Base-by-base conservation (phyloP, 2,113 vertebrate genomes). In the Pelobates fuscus region DNA sequence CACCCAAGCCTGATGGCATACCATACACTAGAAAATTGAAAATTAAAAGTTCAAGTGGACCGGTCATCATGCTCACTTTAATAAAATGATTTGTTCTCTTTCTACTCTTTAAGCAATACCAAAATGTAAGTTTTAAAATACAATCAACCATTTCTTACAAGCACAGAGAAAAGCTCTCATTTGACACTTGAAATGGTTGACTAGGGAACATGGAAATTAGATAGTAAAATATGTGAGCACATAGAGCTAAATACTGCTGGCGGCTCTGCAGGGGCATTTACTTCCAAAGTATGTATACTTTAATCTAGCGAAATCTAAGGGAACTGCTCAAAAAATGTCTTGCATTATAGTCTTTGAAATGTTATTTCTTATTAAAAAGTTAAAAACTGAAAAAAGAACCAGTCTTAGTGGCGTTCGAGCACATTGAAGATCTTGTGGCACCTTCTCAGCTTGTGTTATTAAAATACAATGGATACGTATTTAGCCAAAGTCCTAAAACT, bases 201-300 rank as follows among this genome's bases (percentile, higher is more conserved):
- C 59, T 52, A 18, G 20, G 14, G 14, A 71, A 27, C 29, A 52
- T 41, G 10, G 27, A 62, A 41, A 72, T 72, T 63, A 54, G 60
- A 55, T 29, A 72, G 30, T 26, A 72, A 72, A 64, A 72, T 52
- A 72, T 18, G 60, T 46, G 21, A 20, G 41, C 64, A 24, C 44
- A 30, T 27, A 55, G 60, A 30, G 43, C 58, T 17, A 54, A 55
- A 30, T 72, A 55, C 49, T 52, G 60, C 46, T 54, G 0, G 46
- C 21, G 43, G 27, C 70, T 37, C 59, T 49, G 70, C 70, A 63
- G 59, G 70, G 59, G 2, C 25, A 62, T 46, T 71, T 24, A 37
- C 61, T 43, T 24, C 37, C n/a, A 71, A 71, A 71, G 5, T 62
- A 44, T 62, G 37, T 24, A 71, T 61, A 71, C 69, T 61, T 71